Base-by-base conservation (phyloP, 2,797 vertebrate species). In the Schizothorax lantsangensis region DNA sequence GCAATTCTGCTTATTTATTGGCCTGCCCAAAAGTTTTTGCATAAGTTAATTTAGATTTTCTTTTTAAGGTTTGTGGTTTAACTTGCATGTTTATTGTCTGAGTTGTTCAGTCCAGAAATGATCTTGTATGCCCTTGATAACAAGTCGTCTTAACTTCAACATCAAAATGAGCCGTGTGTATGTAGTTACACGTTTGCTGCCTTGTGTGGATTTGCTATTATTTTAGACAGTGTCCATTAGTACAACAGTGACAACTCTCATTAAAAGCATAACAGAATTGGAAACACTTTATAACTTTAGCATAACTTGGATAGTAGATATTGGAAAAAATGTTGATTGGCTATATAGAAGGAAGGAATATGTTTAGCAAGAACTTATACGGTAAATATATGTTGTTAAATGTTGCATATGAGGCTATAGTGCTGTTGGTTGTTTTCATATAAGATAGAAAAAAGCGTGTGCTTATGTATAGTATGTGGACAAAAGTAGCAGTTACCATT, bases 1-100 rank as follows among this genome's bases (percentile, higher is more conserved):
- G n/a, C 57, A 52, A 15, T 66, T 69, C 45, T 79, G 86, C 38
- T 84, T 88, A 88, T 88, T 88, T 86, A 82, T 88, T 88, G 54
- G 47, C 78, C 49, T 62, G 66, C 68, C 64, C 64, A 9, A 75
- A 54, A 17, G 10, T 52, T 38, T 83, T 79, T 66, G 71, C 43
- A 52, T n/a, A 52, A 81, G 12, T 38, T 9, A 2, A 21, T 38
- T 64, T 66, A 3, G n/a, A 21, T 59, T 43, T 86, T 6, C 19
- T 52, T 3, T 47, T 68, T 33, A 38, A 11, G 23, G 30, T 81
- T 85, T 43, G 71, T 82, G 52, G 21, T 52, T 43, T 47, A 43
- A 64, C 59, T 38, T 54, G 57, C 75, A 52, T 36, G 73, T 49
- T 82, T 80, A 59, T 77, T 77, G 43, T 52, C 59, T 2, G 43